Base-by-base conservation (phyloP, 2,797 vertebrate species). In the Argentina silus region DNA sequence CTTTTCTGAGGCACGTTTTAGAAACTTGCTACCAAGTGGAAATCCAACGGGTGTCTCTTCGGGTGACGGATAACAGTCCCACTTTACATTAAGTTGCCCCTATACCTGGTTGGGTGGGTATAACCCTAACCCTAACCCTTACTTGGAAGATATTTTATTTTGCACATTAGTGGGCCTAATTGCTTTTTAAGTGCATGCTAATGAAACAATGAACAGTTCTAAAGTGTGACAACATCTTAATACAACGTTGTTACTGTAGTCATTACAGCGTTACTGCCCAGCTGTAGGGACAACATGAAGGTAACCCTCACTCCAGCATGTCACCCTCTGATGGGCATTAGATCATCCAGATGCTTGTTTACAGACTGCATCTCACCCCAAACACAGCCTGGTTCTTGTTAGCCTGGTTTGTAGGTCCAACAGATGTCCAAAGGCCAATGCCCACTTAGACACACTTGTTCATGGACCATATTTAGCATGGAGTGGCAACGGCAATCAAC, bases 381-480 rank as follows among this genome's bases (percentile, higher is more conserved):
- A 27, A 23, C 57, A 12, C 19, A 27, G 23, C 10, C n/a, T n/a
- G n/a, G n/a, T 60, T 14, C 12, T 27, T 19, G 56, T 17, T n/a
- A 48, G 71, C 65, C 67, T 71, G 12, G 61, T 57, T n/a, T 76
- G 80, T 75, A 70, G 61, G 42, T 3, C 3, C 27, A 68, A 73
- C 80, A 76, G 76, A 80, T 82, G 83, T 80, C 77, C 53, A 70
- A 51, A 59, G 70, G 60, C 70, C 73, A 62, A 55, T 12, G 6
- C 78, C 69, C 71, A 55, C 64, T 72, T 59, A 21, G 27, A 36
- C 27, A 1, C 27, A 4, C 45, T 65, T 76, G 59, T 48, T 74
- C 59, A 56, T 7, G 27, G 57, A 72, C 76, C 50, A 55, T 67
- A 71, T 75, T 77, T 82, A 80, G 76, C 70, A 67, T 36, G 36